A percentile compares a stretch with the other conserved stretches of the same genome.
phyloP scores from a whole-genome alignment of 2,797 vertebrate genomes.

The Aotus griseimembra region DNA sequence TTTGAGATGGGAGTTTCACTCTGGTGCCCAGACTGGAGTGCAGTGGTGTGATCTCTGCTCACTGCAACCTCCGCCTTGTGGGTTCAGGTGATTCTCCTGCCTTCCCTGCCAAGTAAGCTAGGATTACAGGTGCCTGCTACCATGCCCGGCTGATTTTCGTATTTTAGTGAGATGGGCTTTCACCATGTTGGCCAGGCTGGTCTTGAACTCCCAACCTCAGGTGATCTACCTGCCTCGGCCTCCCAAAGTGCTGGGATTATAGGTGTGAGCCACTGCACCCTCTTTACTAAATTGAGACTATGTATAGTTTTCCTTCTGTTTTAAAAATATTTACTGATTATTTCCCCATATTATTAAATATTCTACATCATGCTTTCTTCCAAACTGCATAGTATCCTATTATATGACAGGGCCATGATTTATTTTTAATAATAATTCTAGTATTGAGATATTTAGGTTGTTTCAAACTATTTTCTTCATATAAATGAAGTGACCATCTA shows the following conservation, averaged over 20 bases:
- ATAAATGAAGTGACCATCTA: not conserved
- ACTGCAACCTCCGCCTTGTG: not conserved
- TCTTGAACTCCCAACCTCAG: not conserved
- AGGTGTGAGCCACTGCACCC: not conserved
- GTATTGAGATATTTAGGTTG: not conserved
- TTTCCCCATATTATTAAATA: not conserved
- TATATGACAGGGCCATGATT: not conserved
- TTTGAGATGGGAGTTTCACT: not conserved
- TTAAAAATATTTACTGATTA: not conserved
- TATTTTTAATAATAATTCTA: slow-evolving; percentile 29
- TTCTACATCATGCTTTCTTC: not conserved
- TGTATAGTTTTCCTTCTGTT: not conserved
- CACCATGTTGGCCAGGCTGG: not conserved
- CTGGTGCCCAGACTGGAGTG: not conserved
- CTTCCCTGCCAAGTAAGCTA: not conserved
- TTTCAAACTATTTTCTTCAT: slow-evolving; percentile 34
- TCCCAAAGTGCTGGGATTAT: not conserved
- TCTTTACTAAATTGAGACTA: not conserved
- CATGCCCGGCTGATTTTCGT: not conserved
- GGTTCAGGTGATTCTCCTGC: not conserved
- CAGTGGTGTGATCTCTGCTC: not conserved
- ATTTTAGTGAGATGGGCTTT: not conserved
- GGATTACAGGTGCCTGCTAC: not conserved
- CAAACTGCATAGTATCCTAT: not conserved
- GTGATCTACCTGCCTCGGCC: not conserved